phyloP scores from a whole-genome alignment of 2,797 vertebrate genomes.

The Sebastes kiyomatsui region DNA sequence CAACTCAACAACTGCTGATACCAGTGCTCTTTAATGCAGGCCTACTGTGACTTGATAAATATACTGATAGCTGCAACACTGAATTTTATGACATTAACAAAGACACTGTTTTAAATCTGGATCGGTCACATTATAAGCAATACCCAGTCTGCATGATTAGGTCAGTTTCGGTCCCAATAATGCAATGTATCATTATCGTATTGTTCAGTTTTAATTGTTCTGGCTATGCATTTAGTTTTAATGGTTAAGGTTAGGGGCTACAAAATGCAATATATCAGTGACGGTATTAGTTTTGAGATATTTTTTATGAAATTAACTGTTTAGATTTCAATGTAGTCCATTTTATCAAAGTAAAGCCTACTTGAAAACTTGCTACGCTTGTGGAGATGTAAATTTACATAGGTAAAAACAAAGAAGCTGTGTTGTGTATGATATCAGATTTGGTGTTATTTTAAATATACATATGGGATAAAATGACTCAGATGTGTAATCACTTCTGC shows the following conservation, averaged over 20 bases:
- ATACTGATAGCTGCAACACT: too few relatives aligned
- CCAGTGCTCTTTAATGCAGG: neutral
- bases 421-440: neutral
- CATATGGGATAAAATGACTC: neutral
- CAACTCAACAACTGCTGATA: neutral
- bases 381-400: neutral
- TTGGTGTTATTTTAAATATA: neutral
- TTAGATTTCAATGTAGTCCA: neutral
- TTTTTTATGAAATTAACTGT: neutral
- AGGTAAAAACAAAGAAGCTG: neutral
- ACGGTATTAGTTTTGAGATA: too few relatives aligned
- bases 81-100: too few relatives aligned
- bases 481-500: neutral
- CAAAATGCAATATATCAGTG: too few relatives aligned
- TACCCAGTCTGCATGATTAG: neutral
- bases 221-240: too few relatives aligned
- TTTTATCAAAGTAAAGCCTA: neutral
- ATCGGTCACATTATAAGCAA: too few relatives aligned
- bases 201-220: too few relatives aligned
- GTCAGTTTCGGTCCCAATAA: neutral
- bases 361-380: neutral
- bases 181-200: neutral
- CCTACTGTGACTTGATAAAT: too few relatives aligned
- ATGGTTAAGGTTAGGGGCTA: too few relatives aligned
- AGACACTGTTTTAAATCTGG: too few relatives aligned